Evolutionary conservation across 2,797 vertebrate genomes (phyloP), one percentile per base, ranked within the genome.

Genomic region (Pseudochaenichthys georgianus): DNA sequence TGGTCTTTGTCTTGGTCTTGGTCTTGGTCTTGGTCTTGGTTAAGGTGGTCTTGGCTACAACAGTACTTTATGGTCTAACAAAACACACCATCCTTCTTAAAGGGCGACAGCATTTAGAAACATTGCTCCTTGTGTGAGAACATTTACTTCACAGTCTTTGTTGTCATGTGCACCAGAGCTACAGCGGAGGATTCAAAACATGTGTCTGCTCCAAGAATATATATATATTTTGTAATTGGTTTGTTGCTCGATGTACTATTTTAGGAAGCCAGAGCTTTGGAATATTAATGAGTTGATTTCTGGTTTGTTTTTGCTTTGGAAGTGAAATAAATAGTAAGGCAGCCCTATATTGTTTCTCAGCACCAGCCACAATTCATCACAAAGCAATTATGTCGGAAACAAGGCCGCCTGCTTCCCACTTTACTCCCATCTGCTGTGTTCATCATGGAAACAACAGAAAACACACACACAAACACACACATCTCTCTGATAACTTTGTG

Each of bases 331-430:
- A 89, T 81, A 80, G 73, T 68, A 78, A 81, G 64, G 0, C 42
- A 64, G 61, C 81, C 78, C 6, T 38, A 9, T 62, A 58, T 85
- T 86, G 77, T 87, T 83, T 68, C 72, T 86, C 78, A 75, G 81
- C 70, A 82, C 54, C 66, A 52, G 54, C 64, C 13, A 45, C 75
- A 60, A 85, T 89, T 85, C 67, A 88, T 86, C 80, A 79, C 69
- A 82, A 87, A 83, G 78, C 75, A 87, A 85, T 88, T 88, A 90
- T 72, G 77, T 69, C 48, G 52, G 67, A 81, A 85, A 87, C 76
- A 80, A 75, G 74, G 62, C 55, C 67, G 67, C 64, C 76, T 85
- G 86, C 74, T 87, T 77, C 79, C 77, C 63, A 83, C 60, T 87
- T 81, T 83, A 85, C 73, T 67, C 54, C 59, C 57, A 73, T 73